A percentile compares a stretch with the other conserved stretches of the same genome.
These are phyloP conservation scores for Manis crassicaudata DNA, from an alignment of 2,797 vertebrate genomes.

Conservation along the genomic window DNA sequence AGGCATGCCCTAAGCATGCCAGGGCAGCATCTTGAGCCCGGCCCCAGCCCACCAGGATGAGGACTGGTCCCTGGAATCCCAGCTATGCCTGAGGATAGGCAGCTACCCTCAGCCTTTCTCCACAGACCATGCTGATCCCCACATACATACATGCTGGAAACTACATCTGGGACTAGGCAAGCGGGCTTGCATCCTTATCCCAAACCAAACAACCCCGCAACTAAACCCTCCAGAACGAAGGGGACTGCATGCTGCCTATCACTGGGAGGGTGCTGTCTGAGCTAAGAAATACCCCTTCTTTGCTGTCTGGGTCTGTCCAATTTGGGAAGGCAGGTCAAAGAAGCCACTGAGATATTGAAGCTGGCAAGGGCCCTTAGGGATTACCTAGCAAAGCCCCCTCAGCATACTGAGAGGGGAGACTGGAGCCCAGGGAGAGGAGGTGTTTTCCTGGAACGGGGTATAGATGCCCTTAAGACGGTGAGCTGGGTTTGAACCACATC, in stretches of 20 bases:
- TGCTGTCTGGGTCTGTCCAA: not conserved
- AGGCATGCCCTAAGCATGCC: not conserved
- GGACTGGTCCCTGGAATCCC: not conserved
- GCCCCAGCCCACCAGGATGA: not conserved
- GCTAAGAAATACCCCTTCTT: not conserved
- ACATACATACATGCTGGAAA: not conserved
- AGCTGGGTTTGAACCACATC: not conserved
- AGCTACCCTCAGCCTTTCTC: not conserved
- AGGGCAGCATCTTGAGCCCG: not conserved
- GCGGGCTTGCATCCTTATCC: not conserved
- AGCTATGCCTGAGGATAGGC: not conserved
- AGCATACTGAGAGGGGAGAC: not conserved
- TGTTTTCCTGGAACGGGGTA: not conserved
- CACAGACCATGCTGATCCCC: not conserved
- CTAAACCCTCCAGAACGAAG: not conserved
- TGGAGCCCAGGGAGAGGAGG: not conserved
- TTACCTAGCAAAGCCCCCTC: not conserved
- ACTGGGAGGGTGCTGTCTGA: not conserved
- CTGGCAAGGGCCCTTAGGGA: not conserved
- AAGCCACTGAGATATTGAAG: not conserved
- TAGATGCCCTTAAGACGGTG: not conserved
- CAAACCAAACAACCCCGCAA: not conserved
- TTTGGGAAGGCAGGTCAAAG: not conserved
- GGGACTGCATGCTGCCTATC: not conserved
- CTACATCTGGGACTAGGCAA: not conserved